These are phyloP conservation scores for Quadroppia sp. DNA, from an alignment of 2,888 invertebrate genomes.

Conservation along the genomic window DNA sequence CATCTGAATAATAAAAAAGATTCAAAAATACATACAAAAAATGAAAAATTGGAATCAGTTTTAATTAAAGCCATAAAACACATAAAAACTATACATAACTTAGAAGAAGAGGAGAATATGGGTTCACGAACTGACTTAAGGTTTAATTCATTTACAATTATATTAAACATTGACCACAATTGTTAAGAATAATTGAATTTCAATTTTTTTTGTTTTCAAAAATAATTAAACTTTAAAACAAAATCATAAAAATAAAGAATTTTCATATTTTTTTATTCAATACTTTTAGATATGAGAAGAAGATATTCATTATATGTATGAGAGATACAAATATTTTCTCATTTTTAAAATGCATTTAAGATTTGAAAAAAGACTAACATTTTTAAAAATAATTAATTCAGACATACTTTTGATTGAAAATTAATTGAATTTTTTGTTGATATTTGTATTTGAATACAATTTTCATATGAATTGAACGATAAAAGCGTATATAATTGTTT, in stretches of 20 bases:
- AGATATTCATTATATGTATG: no score
- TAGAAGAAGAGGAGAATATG: neutral
- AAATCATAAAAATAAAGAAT: neutral
- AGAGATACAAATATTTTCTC: no score
- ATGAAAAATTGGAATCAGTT: neutral
- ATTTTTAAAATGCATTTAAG: no score
- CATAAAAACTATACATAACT: neutral
- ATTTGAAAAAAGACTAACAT: no score
- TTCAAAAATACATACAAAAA: neutral
- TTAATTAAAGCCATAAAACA: slow-evolving; percentile 13
- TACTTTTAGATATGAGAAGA: neutral
- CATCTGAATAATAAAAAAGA: slow-evolving; percentile 13
- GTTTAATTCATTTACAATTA: slow-evolving; percentile 26
- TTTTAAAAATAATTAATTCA: no score
- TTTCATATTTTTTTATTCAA: neutral
- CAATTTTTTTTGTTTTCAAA: neutral
- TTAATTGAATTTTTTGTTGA: no score
- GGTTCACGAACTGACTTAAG: slow-evolving; percentile 29
- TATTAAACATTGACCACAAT: slow-evolving; percentile 24
- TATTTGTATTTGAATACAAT: no score
- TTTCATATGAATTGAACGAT: no score
- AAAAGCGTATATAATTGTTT: no score
- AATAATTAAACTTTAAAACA: neutral
- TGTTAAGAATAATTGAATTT: slow-evolving; percentile 21
- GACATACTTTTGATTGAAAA: no score